A percentile compares a stretch with the other conserved stretches of the same genome.
These are phyloP conservation scores for Xenopus laevis DNA, from an alignment of 2,113 vertebrate genomes.

Conservation along the genomic window DNA sequence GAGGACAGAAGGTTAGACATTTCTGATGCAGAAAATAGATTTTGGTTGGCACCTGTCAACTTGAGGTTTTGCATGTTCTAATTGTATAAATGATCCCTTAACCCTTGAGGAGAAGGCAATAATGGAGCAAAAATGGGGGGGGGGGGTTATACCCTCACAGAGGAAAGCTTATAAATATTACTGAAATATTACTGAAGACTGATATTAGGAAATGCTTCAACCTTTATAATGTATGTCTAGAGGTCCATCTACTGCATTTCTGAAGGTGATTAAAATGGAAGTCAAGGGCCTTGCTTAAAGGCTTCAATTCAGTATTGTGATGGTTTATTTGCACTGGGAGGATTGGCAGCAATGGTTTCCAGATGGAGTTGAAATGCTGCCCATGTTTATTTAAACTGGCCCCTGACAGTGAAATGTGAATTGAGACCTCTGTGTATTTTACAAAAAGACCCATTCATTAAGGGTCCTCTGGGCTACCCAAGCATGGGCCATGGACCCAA, in stretches of 20 bases:
- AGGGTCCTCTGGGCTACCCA: constrained; percentile 68
- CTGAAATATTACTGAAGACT: too few species aligned
- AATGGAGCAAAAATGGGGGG: too few species aligned
- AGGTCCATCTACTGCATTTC: neutral
- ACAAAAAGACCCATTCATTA: constrained; percentile 83
- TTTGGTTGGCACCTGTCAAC: too few species aligned
- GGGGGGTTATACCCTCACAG: too few species aligned
- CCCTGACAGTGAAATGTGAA: constrained; percentile 71
- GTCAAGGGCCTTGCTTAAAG: constrained; percentile 26
- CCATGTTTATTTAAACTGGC: constrained; percentile 77
- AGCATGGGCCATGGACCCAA: constrained; percentile 54
- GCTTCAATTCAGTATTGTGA: constrained; percentile 64
- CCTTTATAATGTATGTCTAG: too few species aligned
- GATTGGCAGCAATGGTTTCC: constrained; percentile 69
- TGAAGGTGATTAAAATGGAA: constrained; percentile 3
- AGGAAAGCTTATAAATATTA: too few species aligned
- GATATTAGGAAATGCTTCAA: too few species aligned
- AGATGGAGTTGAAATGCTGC: constrained; percentile 72
- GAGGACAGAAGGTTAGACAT: too few species aligned
- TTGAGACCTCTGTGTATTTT: constrained; percentile 73
- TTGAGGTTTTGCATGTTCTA: too few species aligned
- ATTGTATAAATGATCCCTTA: too few species aligned
- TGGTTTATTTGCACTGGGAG: constrained; percentile 71
- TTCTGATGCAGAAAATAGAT: too few species aligned
- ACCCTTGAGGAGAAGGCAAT: too few species aligned